phyloP scores from a whole-genome alignment of 1,140 invertebrate genomes.

The Magallana gigas region DNA sequence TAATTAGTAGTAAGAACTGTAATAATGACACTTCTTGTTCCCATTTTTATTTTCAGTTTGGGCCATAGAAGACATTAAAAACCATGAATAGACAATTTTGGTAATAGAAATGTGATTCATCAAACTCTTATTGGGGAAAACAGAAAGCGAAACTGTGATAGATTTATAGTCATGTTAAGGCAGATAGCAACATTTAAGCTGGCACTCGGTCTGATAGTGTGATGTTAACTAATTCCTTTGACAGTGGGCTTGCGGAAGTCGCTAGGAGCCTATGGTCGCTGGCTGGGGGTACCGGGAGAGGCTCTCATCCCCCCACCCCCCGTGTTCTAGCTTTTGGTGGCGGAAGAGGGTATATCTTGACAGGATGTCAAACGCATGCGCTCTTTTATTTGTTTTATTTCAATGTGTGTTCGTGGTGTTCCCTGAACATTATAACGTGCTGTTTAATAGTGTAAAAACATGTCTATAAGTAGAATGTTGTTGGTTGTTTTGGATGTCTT shows the following conservation, averaged over 20 bases:
- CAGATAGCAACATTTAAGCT: slow-evolving; percentile 25
- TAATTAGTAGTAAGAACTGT: neutral
- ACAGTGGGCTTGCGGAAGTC: slow-evolving; percentile 58
- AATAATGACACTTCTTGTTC: neutral
- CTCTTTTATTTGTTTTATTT: neutral
- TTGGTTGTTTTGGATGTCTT: no score
- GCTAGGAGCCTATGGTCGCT: slow-evolving; percentile 59
- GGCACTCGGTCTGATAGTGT: neutral
- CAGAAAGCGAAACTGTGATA: slow-evolving; percentile 11
- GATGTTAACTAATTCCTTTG: slow-evolving; percentile 39
- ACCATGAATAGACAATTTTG: slow-evolving; percentile 34
- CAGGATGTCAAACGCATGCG: slow-evolving; percentile 25
- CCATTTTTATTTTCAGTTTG: slow-evolving; percentile 35
- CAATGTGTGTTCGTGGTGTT: neutral
- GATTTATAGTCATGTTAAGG: slow-evolving; percentile 4
- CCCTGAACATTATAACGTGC: neutral
- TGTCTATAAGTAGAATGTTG: no score
- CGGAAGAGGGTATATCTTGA: slow-evolving; percentile 36
- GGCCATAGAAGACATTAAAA: slow-evolving; percentile 41
- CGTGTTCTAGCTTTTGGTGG: slow-evolving; percentile 42
- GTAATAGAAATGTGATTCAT: neutral
- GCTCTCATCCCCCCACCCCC: slow-evolving; percentile 49
- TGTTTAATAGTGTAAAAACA: no score
- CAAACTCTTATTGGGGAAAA: neutral
- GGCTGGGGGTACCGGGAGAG: slow-evolving; percentile 58